phyloP scores from a whole-genome alignment of 2,113 vertebrate species.

The Macrotis lagotis region DNA sequence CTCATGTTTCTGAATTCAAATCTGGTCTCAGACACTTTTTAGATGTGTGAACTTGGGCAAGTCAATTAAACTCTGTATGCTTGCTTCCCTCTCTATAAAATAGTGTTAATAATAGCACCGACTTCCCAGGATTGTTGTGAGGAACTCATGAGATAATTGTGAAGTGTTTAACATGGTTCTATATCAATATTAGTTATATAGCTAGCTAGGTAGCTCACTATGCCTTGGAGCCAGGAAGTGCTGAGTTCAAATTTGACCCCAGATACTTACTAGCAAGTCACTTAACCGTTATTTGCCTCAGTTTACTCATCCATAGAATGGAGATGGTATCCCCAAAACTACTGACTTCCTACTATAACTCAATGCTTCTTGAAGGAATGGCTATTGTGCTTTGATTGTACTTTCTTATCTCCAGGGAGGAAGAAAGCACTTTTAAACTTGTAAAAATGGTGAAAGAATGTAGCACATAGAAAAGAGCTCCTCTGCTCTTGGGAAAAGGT shows the following conservation, averaged over 20 bases:
- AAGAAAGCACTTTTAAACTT: background rate
- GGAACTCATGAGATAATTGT: background rate
- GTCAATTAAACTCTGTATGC: background rate
- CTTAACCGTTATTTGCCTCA: background rate
- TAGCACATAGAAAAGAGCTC: background rate
- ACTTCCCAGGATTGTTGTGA: background rate
- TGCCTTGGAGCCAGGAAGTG: background rate
- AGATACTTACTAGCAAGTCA: background rate
- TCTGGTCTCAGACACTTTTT: background rate
- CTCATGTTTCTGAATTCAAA: background rate
- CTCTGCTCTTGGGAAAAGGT: background rate
- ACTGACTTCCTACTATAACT: background rate
- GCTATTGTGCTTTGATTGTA: background rate
- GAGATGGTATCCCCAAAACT: background rate
- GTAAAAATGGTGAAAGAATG: background rate
- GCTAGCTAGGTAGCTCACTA: no score
- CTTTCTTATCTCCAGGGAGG: background rate
- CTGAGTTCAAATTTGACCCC: background rate
- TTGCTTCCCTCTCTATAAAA: background rate
- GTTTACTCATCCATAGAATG: background rate
- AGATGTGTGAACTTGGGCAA: background rate
- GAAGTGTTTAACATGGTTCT: background rate
- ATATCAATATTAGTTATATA: background rate
- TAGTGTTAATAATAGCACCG: background rate
- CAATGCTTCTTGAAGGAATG: background rate